Evolutionary conservation across 2,113 vertebrate genomes (phyloP).

Genomic region (Thomomys bottae): DNA sequence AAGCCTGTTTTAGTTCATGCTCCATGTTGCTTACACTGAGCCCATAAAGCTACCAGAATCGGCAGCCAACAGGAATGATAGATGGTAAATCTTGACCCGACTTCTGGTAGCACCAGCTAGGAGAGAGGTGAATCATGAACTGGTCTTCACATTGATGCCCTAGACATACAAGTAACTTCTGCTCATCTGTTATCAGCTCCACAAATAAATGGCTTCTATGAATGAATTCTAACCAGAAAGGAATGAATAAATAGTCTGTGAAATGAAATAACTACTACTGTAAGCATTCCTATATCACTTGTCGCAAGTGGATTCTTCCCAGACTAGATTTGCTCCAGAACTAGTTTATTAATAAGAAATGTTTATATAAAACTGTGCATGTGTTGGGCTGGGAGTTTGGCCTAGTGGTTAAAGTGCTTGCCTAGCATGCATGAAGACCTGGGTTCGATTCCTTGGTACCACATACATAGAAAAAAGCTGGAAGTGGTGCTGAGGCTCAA

Average conservation of each 20-base stretch:
- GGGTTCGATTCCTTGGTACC: no score
- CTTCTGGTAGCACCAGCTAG: background rate
- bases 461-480: no score
- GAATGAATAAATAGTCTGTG: background rate
- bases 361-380: background rate
- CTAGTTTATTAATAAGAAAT: background rate
- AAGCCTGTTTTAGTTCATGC: background rate
- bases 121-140: background rate
- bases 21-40: background rate
- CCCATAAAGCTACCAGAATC: background rate
- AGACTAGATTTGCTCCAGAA: background rate
- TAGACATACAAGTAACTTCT: constrained; percentile 34
- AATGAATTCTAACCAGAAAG: background rate
- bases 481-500: no score
- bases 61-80: background rate
- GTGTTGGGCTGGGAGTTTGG: no score
- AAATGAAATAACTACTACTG: background rate
- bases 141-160: background rate
- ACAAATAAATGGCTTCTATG: background rate
- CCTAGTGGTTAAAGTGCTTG: no score
- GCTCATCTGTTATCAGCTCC: constrained; percentile 8
- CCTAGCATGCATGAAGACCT: no score
- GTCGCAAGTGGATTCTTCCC: background rate
- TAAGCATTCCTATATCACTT: background rate
- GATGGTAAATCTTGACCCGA: background rate